A percentile compares a stretch with the other conserved stretches of the same genome.
Conservation (phyloP, 2,797 vertebrate genomes). For the Passerculus sandwichensis region DNA sequence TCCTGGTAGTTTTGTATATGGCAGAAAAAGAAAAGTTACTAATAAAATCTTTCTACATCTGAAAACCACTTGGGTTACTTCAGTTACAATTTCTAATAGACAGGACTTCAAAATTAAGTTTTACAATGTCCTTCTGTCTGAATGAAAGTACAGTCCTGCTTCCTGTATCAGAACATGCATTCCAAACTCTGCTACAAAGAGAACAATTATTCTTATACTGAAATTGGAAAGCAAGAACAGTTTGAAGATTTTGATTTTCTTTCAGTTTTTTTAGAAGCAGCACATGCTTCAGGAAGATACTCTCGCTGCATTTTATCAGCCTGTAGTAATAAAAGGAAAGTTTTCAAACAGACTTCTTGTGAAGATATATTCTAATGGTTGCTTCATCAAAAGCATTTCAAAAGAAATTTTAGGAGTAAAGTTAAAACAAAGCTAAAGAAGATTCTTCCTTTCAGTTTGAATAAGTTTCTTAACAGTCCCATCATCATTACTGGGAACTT, state of each 20-base stretch:
- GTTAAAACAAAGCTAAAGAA: background rate
- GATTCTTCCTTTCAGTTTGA: background rate
- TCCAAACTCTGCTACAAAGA: background rate
- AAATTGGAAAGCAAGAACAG: background rate
- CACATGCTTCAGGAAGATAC: background rate
- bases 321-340: background rate
- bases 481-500: background rate
- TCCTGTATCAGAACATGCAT: background rate
- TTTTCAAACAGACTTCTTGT: background rate
- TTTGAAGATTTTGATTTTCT: background rate
- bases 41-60: background rate
- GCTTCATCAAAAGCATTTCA: background rate
- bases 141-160: background rate
- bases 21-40: background rate
- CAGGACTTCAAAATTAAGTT: background rate
- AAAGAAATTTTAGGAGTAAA: background rate
- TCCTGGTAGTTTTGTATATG: background rate
- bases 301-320: background rate
- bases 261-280: background rate
- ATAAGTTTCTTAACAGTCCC: background rate
- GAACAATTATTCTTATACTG: background rate
- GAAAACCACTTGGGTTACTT: background rate
- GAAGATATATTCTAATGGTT: background rate
- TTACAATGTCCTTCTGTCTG: background rate
- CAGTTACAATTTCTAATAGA: background rate